phyloP scores from a whole-genome alignment of 2,888 invertebrate species.

The Drosophila acutilabella region DNA sequence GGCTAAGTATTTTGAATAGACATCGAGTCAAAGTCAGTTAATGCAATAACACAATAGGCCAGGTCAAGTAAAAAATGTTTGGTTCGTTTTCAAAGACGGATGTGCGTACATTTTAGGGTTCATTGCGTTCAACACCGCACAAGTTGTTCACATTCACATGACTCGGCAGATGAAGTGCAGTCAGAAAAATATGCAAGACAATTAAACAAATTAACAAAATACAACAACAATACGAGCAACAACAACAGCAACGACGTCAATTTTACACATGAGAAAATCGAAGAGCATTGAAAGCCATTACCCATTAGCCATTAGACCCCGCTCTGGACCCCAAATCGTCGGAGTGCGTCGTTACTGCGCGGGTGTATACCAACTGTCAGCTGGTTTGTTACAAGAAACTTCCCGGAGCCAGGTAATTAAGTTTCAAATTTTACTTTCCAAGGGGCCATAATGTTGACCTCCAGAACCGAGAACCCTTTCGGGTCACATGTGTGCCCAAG shows the following conservation, averaged over 20 bases:
- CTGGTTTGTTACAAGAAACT: constrained; percentile 68
- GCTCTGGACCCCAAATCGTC: constrained; percentile 6
- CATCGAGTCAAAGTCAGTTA: constrained; percentile 28
- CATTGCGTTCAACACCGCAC: constrained; percentile 71
- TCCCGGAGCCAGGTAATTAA: constrained; percentile 72
- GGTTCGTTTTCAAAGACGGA: constrained; percentile 57
- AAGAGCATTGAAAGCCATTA: constrained; percentile 70
- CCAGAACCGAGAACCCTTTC: constrained; percentile 64
- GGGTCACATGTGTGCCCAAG: constrained; percentile 64
- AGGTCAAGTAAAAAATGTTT: constrained; percentile 46
- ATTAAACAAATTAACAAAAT: constrained; percentile 78
- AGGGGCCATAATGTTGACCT: constrained; percentile 66
- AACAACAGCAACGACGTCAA: constrained; percentile 46
- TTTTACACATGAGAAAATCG: constrained; percentile 80
- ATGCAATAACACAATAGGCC: constrained; percentile 34
- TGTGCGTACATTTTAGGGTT: constrained; percentile 76
- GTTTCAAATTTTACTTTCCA: constrained; percentile 74
- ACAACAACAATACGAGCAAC: constrained; percentile 43
- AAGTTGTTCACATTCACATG: constrained; percentile 77
- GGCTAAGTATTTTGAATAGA: constrained; percentile 65
- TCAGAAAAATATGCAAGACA: constrained; percentile 69
- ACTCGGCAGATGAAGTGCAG: constrained; percentile 69
- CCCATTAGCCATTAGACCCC: constrained; percentile 48
- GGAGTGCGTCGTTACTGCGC: constrained; percentile 58
- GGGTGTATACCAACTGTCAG: constrained; percentile 77